phyloP scores from a whole-genome alignment of 2,797 vertebrate species.

The Oceanodroma leucorhoa region DNA sequence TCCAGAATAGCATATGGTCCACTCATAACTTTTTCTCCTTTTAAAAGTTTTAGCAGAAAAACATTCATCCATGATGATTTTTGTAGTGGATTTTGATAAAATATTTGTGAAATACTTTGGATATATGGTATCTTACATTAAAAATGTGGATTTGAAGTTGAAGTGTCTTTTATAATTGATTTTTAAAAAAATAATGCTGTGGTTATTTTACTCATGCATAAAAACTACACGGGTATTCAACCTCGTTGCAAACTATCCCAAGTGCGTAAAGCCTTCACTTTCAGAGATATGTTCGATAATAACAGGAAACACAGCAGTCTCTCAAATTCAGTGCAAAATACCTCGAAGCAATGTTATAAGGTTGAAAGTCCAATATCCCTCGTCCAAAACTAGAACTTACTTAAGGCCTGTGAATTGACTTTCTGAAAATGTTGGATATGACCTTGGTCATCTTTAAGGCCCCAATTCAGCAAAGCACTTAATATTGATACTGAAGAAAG shows the following conservation, averaged over 20 bases:
- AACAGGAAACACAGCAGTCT: neutral
- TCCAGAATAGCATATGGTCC: constrained; percentile 79
- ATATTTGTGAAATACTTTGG: neutral
- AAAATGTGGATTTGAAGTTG: constrained; percentile 23
- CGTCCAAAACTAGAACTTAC: neutral
- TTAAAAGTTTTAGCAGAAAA: neutral
- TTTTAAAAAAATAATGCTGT: neutral
- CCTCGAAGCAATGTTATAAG: neutral
- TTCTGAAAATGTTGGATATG: neutral
- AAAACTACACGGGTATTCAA: neutral
- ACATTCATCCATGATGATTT: neutral
- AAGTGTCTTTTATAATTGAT: neutral
- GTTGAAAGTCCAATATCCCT: neutral
- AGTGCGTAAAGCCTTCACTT: neutral
- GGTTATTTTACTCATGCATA: neutral
- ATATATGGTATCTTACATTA: neutral
- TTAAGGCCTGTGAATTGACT: neutral
- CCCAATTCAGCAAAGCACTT: neutral
- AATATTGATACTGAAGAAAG: neutral
- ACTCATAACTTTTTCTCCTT: neutral
- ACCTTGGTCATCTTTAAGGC: neutral
- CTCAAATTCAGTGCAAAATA: neutral
- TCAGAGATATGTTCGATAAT: neutral
- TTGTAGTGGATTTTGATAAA: constrained; percentile 20
- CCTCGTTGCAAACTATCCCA: neutral